Conservation (phyloP, 2,888 invertebrate genomes). For the Autographa gamma region DNA sequence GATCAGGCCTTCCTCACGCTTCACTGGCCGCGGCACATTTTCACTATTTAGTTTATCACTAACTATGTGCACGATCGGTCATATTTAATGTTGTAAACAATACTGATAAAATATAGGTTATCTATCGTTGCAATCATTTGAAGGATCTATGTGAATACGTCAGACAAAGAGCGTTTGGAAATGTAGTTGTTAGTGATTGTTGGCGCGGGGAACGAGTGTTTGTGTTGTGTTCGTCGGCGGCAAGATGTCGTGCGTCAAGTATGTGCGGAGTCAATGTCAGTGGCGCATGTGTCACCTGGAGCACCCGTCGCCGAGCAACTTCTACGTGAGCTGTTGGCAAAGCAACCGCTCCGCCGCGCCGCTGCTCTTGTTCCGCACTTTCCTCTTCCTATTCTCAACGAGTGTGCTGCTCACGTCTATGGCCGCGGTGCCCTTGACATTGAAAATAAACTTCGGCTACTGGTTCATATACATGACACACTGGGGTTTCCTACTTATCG, state of each 20-base stretch:
- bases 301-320: slow-evolving; percentile 72
- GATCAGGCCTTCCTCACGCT: slow-evolving; percentile 67
- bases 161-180: slow-evolving; percentile 50
- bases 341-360: slow-evolving; percentile 71
- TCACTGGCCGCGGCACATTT: slow-evolving; percentile 64
- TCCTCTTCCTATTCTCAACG: slow-evolving; percentile 73
- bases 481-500: slow-evolving; percentile 80
- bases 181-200: slow-evolving; percentile 55
- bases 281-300: slow-evolving; percentile 72
- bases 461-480: slow-evolving; percentile 85
- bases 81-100: slow-evolving; percentile 41
- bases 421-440: slow-evolving; percentile 64
- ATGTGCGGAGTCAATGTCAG: slow-evolving; percentile 62
- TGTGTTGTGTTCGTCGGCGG: slow-evolving; percentile 32
- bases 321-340: slow-evolving; percentile 81
- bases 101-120: slow-evolving; percentile 60
- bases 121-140: slow-evolving; percentile 55
- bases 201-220: slow-evolving; percentile 14
- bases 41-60: slow-evolving; percentile 67
- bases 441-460: slow-evolving; percentile 67
- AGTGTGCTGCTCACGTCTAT: slow-evolving; percentile 69
- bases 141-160: slow-evolving; percentile 40
- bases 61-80: slow-evolving; percentile 66
- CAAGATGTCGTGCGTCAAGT: slow-evolving; percentile 65
- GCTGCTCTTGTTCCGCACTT: slow-evolving; percentile 66